Percentiles rank a stretch among this genome's conserved stretches.
Evolutionary conservation across 2,113 vertebrate genomes (phyloP).

Genomic region (Zeus faber): DNA sequence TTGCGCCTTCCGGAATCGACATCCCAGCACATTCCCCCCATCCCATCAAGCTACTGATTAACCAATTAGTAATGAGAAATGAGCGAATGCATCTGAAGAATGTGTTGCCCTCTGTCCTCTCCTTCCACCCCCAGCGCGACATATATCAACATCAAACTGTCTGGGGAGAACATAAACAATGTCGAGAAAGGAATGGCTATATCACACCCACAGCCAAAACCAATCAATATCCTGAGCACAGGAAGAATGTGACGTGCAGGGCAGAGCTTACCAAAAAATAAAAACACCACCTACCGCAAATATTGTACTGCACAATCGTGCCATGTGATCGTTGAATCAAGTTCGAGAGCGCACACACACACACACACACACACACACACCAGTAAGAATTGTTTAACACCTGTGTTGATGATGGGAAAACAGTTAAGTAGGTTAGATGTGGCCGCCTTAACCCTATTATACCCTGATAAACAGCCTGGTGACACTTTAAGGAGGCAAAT

Average conservation of each 20-base stretch:
- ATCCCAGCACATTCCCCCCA: conserved; percentile 20
- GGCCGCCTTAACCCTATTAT: too few species aligned
- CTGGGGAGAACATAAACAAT: conserved; percentile 46
- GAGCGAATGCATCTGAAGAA: conserved; percentile 41
- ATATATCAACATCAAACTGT: conserved; percentile 48
- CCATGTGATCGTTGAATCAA: neutral
- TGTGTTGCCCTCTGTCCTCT: conserved; percentile 29
- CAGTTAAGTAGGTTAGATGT: conserved; percentile 9
- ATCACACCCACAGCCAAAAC: conserved; percentile 14
- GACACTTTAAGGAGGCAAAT: too few species aligned
- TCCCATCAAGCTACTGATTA: conserved; percentile 35
- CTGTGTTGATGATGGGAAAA: conserved; percentile 10
- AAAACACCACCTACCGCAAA: neutral
- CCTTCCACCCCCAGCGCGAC: conserved; percentile 37
- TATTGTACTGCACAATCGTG: neutral
- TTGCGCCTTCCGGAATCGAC: conserved; percentile 1
- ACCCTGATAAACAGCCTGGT: too few species aligned
- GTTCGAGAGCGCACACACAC: neutral
- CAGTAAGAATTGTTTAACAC: conserved; percentile 27
- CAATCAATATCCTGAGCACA: neutral
- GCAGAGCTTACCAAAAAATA: neutral
- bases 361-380: neutral
- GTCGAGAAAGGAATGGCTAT: conserved; percentile 43
- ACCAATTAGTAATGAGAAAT: conserved; percentile 40
- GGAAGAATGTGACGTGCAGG: neutral